A percentile compares a stretch with the other conserved stretches of the same genome.
Conservation (phyloP, 2,113 vertebrate genomes). For the Tautogolabrus adspersus region DNA sequence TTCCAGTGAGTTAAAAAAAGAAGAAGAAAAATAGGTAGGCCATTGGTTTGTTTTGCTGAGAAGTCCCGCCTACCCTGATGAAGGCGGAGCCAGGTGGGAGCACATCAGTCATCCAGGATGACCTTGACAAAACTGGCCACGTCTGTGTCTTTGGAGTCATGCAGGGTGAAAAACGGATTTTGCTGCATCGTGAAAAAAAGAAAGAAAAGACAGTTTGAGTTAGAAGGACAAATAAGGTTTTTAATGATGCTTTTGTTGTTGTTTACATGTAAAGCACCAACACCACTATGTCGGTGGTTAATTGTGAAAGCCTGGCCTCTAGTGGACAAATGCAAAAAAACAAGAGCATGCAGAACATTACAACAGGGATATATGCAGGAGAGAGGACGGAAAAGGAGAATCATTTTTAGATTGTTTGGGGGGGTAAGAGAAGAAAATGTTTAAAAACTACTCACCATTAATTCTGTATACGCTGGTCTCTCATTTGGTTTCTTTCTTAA, state of each 20-base stretch:
- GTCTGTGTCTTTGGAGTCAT: slow-evolving; percentile 99
- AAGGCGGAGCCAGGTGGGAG: slow-evolving; percentile 40
- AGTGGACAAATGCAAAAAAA: slow-evolving; percentile 51
- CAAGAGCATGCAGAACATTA: neutral
- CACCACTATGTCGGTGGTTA: neutral
- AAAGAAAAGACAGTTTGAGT: neutral
- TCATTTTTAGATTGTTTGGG: neutral
- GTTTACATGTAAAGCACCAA: neutral
- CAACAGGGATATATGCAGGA: neutral
- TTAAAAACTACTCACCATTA: slow-evolving; percentile 89
- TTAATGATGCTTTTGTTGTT: neutral
- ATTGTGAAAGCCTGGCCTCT: slow-evolving; percentile 57
- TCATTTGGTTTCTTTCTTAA: slow-evolving; percentile 99
- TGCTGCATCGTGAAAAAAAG: slow-evolving; percentile 79
- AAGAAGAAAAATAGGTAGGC: slow-evolving; percentile 51
- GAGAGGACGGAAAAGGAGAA: neutral
- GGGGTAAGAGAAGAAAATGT: neutral
- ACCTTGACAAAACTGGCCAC: slow-evolving; percentile 98
- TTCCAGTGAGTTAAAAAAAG: slow-evolving; percentile 78
- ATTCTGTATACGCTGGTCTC: slow-evolving; percentile 96
- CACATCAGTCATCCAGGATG: slow-evolving; percentile 93
- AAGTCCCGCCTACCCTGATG: slow-evolving; percentile 52
- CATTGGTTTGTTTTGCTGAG: slow-evolving; percentile 61
- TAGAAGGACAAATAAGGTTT: neutral
- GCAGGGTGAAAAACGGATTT: slow-evolving; percentile 95